Evolutionary conservation across 2,113 vertebrate genomes (phyloP), one percentile per base, ranked within the genome.

Genomic region (Uropsilus gracilis): DNA sequence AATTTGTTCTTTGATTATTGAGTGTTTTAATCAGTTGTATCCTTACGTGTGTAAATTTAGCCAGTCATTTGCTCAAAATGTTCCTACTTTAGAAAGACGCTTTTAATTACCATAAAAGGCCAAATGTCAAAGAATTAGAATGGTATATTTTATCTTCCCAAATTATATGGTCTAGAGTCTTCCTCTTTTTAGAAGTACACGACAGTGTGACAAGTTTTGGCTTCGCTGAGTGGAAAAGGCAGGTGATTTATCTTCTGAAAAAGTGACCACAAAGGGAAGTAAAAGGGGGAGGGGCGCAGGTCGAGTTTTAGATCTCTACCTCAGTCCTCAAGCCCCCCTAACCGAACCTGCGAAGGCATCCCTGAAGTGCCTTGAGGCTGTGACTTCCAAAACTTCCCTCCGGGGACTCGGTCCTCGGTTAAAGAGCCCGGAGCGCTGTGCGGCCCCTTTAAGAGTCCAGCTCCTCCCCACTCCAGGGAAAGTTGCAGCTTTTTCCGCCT

Each of bases 401-500:
- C 6, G 1, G 37, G 9, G 77, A 39, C 8, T 13, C 16, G 16
- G n/a, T 46, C 50, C 71, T 37, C 59, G 42, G 16, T 32, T 76
- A 34, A 20, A 30, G 66, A 78, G 50, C 57, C 73, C 6, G 0
- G 84, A 83, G 42, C 8, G 3, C 39, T n/a, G 89, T 72, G 83
- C 89, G 96, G 90, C 64, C 83, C 95, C 97, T 97, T 97, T 97
- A 97, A 97, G 91, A 94, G 93, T 14, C 68, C 96, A 92, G 97
- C 96, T 97, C 97, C 97, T 96, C 96, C 97, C 93, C 18, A 78
- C 92, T 95, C 90, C 89, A 80, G 86, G 95, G 95, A 97, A 97
- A 97, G 96, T 97, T 97, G 94, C 75, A 90, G 96, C 95, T 86
- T 96, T 96, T 97, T 96, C 97, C 96, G 97, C 96, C 96, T 96